phyloP scores from a whole-genome alignment of 1,140 invertebrate species.

The Yoshiicerus persimilis region DNA sequence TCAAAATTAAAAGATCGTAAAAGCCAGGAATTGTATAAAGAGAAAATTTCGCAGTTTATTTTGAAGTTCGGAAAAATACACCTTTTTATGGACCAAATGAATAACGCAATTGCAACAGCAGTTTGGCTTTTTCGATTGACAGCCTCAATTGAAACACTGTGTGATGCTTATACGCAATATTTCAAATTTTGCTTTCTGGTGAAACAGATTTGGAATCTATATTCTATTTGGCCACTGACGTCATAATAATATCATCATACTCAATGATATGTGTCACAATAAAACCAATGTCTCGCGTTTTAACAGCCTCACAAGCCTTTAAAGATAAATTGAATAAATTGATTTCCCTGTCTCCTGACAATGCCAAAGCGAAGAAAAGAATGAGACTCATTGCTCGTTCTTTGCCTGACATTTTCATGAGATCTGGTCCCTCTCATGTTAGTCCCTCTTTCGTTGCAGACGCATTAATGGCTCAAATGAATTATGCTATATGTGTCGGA shows the following conservation, averaged over 20 bases:
- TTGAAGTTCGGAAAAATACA: background rate
- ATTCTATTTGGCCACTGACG: background rate
- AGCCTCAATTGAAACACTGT: background rate
- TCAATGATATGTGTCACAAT: background rate
- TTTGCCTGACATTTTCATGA: background rate
- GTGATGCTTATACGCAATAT: background rate
- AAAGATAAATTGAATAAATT: background rate
- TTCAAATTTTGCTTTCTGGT: background rate
- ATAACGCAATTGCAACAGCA: background rate
- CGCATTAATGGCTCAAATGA: background rate
- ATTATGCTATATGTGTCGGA: background rate
- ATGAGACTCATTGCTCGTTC: background rate
- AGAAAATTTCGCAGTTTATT: background rate
- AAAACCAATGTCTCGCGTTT: background rate
- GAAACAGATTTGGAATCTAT: background rate
- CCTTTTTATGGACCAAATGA: background rate
- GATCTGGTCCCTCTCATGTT: background rate
- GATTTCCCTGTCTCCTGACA: background rate
- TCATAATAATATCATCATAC: background rate
- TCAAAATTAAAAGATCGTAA: background rate
- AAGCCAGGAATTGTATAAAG: no score
- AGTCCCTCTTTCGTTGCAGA: background rate
- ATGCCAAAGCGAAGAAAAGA: background rate
- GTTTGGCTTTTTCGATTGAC: background rate
- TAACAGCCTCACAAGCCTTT: background rate